Conservation (phyloP, 2,888 invertebrate genomes). For the Onchidella celtica region DNA sequence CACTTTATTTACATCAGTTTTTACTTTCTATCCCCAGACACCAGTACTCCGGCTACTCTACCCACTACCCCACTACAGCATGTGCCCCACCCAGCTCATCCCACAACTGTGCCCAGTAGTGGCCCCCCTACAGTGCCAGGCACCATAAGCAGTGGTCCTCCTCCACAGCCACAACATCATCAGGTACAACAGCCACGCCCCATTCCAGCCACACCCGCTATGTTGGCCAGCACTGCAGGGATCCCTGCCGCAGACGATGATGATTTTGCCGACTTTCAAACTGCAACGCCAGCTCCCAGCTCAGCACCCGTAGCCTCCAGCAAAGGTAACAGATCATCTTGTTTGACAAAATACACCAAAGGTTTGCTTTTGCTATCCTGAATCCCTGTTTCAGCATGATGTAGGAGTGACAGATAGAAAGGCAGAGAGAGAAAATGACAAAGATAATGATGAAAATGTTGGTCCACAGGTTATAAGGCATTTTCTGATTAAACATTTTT, state of each 20-base stretch:
- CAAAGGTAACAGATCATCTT: slow-evolving; percentile 38
- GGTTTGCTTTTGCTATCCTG: too few species aligned
- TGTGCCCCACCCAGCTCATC: slow-evolving; percentile 32
- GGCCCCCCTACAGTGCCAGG: not conserved
- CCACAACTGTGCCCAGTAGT: slow-evolving; percentile 34
- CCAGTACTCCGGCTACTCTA: slow-evolving; percentile 20
- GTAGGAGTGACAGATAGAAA: too few species aligned
- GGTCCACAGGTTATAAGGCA: too few species aligned
- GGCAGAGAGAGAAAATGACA: too few species aligned
- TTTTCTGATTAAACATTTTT: too few species aligned
- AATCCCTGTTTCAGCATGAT: too few species aligned
- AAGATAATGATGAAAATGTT: too few species aligned
- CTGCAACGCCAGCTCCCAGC: slow-evolving; percentile 57
- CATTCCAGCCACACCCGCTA: slow-evolving; percentile 47
- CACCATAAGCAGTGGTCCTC: slow-evolving; percentile 12
- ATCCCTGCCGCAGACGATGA: slow-evolving; percentile 59
- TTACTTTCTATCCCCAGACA: not conserved
- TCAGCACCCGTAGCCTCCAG: not conserved
- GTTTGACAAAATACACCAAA: too few species aligned
- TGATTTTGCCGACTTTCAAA: slow-evolving; percentile 78
- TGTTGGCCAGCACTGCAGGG: slow-evolving; percentile 11
- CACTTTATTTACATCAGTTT: too few species aligned
- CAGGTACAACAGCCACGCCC: slow-evolving; percentile 34
- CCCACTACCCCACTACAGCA: slow-evolving; percentile 22
- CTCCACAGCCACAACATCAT: not conserved